Evolutionary conservation across 2,888 invertebrate genomes (phyloP).

Genomic region (Exephanes ischioxanthus): DNA sequence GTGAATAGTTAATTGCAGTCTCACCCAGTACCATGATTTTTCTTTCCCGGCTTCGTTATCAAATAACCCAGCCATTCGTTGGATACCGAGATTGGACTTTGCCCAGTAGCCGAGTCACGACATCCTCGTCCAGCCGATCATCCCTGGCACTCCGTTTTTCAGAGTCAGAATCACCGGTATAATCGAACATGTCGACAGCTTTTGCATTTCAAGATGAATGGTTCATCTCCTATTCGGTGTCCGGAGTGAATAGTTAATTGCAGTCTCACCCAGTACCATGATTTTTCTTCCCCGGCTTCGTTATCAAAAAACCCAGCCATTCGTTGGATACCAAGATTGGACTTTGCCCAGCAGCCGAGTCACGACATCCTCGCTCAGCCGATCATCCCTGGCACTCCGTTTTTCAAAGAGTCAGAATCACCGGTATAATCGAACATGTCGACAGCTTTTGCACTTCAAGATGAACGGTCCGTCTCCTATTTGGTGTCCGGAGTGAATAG

Average conservation of each 20-base stretch:
- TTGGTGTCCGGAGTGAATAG: not conserved
- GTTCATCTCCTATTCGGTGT: not conserved
- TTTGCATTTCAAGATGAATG: not conserved
- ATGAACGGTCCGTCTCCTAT: not conserved
- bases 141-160: constrained; percentile 13
- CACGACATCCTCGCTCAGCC: constrained; percentile 12
- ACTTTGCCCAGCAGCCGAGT: constrained; percentile 35
- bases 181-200: not conserved
- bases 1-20: not conserved
- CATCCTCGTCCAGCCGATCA: constrained; percentile 23
- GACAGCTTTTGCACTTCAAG: not conserved
- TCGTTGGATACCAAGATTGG: constrained; percentile 38
- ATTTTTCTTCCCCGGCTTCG: constrained; percentile 35
- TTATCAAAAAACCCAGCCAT: constrained; percentile 50
- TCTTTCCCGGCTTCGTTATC: constrained; percentile 42
- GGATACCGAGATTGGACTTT: constrained; percentile 29
- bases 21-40: constrained; percentile 38
- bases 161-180: not conserved
- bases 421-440: not conserved
- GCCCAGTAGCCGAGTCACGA: constrained; percentile 24
- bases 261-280: constrained; percentile 33
- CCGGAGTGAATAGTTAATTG: not conserved
- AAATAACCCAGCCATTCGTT: constrained; percentile 40
- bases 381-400: constrained; percentile 34
- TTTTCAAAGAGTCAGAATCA: not conserved